phyloP scores from a whole-genome alignment of 2,888 invertebrate species.

The Electrophaes corylata region DNA sequence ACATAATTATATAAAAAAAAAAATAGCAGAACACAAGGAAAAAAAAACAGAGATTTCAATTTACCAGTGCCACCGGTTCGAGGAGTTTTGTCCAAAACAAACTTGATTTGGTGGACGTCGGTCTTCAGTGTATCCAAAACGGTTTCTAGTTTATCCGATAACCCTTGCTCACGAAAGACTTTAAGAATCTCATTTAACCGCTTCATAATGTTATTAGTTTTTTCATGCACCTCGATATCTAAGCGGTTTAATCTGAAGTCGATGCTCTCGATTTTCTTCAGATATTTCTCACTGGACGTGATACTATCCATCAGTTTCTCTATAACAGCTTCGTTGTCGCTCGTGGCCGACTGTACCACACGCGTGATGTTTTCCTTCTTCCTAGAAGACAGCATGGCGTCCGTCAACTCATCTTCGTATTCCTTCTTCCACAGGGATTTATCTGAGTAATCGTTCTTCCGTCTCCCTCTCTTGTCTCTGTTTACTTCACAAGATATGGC shows the following conservation, averaged over 20 bases:
- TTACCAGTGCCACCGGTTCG: constrained; percentile 38
- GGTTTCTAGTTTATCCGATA: constrained; percentile 53
- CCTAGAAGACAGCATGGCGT: constrained; percentile 61
- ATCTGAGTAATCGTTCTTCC: constrained; percentile 55
- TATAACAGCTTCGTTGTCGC: constrained; percentile 68
- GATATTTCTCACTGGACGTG: constrained; percentile 72
- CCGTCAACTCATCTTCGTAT: constrained; percentile 70
- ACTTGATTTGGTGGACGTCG: constrained; percentile 59
- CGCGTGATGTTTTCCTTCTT: constrained; percentile 62
- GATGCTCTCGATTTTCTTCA: constrained; percentile 77
- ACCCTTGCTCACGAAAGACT: constrained; percentile 42
- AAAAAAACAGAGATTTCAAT: background rate
- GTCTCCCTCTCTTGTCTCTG: constrained; percentile 49
- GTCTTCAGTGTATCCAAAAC: constrained; percentile 53
- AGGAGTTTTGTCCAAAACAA: constrained; percentile 50
- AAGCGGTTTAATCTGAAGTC: constrained; percentile 72
- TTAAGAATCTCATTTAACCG: constrained; percentile 60
- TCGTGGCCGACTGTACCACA: constrained; percentile 46
- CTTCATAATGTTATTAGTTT: constrained; percentile 68
- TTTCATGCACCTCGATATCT: constrained; percentile 76
- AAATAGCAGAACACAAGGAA: background rate
- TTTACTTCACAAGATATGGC: constrained; percentile 47
- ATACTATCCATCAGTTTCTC: constrained; percentile 74
- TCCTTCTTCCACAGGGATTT: constrained; percentile 74
- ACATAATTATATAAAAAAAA: too few species aligned